Conservation (phyloP, 2,113 vertebrate species). For the Micronycteris hirsuta region DNA sequence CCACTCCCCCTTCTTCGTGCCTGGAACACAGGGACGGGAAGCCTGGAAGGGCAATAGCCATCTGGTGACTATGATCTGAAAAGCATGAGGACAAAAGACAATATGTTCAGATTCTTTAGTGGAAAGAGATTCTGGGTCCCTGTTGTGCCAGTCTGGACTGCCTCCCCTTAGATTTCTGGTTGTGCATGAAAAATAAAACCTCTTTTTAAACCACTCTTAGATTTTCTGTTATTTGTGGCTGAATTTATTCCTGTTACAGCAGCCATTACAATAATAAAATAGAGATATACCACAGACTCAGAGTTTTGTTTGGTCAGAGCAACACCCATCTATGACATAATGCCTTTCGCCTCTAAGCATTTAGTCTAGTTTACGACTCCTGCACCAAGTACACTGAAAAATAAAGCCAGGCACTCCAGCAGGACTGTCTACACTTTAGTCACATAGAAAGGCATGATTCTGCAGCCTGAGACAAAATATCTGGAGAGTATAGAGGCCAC, state of each 20-base stretch:
- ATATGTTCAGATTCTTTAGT: neutral
- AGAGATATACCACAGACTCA: neutral
- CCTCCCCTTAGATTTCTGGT: neutral
- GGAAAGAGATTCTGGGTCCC: neutral
- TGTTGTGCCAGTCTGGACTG: neutral
- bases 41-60: neutral
- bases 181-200: neutral
- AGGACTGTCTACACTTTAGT: neutral
- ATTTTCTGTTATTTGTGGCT: neutral
- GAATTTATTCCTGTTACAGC: neutral
- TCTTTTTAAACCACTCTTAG: neutral
- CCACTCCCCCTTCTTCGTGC: neutral
- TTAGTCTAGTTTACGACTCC: neutral
- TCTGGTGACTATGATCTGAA: neutral
- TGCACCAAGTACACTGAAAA: neutral
- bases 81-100: neutral
- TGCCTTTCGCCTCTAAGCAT: neutral
- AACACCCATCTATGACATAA: neutral
- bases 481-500: neutral
- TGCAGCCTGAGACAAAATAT: constrained; percentile 3
- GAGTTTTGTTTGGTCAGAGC: neutral
- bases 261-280: neutral
- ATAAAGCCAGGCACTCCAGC: neutral
- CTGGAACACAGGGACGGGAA: neutral
- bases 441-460: neutral